Evolutionary conservation across 2,888 invertebrate genomes (phyloP).

Genomic region (Bugula neritina): DNA sequence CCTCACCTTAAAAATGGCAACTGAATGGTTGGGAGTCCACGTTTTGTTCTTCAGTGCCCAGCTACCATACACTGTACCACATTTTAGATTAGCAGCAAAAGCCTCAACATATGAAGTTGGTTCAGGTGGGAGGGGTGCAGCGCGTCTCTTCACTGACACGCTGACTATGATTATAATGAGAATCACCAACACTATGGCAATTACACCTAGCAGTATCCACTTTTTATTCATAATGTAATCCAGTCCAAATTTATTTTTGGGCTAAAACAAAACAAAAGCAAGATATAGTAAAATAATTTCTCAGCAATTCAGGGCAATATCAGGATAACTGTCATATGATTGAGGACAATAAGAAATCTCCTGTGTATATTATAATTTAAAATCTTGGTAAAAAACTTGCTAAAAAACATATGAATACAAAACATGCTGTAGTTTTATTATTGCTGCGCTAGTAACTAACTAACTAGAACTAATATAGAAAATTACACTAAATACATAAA

Average conservation of each 20-base stretch:
- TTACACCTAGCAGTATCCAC: constrained; percentile 20
- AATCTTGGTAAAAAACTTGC: no score
- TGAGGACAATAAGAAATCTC: no score
- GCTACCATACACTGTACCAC: background rate
- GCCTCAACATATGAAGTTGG: background rate
- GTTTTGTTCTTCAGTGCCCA: no score
- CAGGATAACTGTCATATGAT: no score
- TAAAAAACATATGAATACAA: no score
- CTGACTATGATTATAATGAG: constrained; percentile 24
- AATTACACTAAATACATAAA: no score
- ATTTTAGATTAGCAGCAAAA: background rate
- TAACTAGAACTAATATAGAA: no score
- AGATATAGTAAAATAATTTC: background rate
- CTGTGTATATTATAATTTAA: no score
- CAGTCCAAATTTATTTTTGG: constrained; percentile 16
- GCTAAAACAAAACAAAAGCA: background rate
- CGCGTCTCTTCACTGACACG: background rate
- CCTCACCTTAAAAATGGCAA: constrained; percentile 1
- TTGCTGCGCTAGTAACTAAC: no score
- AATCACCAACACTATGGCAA: background rate
- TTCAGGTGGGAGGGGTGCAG: background rate
- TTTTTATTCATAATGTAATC: constrained; percentile 14
- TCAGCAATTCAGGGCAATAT: background rate
- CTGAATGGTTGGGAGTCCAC: background rate
- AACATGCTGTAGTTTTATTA: no score